These are phyloP conservation scores for Sycophila texana DNA, from an alignment of 2,888 invertebrate species.

Conservation along the genomic window DNA sequence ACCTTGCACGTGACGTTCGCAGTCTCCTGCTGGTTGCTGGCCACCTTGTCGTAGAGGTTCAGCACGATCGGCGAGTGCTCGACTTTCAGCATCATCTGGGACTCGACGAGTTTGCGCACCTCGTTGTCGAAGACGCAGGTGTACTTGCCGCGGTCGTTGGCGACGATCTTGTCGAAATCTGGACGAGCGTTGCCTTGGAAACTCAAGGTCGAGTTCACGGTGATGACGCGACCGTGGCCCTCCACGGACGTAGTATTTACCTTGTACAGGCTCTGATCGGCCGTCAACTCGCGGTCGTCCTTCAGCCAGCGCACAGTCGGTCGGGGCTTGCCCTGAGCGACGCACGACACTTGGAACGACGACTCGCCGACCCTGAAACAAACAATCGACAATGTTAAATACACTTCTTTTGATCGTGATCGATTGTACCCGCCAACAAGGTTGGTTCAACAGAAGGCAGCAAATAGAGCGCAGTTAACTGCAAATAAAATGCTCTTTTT, in stretches of 20 bases:
- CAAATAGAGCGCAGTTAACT: too few species aligned
- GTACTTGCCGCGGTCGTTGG: constrained; percentile 91
- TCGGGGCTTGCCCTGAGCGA: constrained; percentile 91
- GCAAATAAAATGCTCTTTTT: not conserved
- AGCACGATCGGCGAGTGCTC: constrained; percentile 94
- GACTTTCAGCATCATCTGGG: constrained; percentile 92
- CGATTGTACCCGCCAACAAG: too few species aligned
- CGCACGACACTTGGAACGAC: constrained; percentile 88
- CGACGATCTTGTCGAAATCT: constrained; percentile 85
- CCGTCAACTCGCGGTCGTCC: constrained; percentile 87
- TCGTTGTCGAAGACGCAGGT: constrained; percentile 93
- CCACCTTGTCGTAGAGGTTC: constrained; percentile 91
- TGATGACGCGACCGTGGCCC: constrained; percentile 87
- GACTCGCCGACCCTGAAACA: constrained; percentile 83
- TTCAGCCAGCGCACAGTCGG: constrained; percentile 92
- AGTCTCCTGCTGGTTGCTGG: constrained; percentile 88
- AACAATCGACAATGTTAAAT: too few species aligned
- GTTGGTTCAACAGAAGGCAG: too few species aligned
- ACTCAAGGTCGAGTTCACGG: constrained; percentile 88
- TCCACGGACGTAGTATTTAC: constrained; percentile 87
- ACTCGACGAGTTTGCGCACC: constrained; percentile 90
- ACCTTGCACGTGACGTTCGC: constrained; percentile 93
- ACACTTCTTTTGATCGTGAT: too few species aligned
- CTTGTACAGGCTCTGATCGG: constrained; percentile 87
- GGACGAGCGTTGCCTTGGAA: constrained; percentile 89